Evolutionary conservation across 2,797 vertebrate genomes (phyloP), one percentile per base, ranked within the genome.

Genomic region (Crocodylus rhombifer): DNA sequence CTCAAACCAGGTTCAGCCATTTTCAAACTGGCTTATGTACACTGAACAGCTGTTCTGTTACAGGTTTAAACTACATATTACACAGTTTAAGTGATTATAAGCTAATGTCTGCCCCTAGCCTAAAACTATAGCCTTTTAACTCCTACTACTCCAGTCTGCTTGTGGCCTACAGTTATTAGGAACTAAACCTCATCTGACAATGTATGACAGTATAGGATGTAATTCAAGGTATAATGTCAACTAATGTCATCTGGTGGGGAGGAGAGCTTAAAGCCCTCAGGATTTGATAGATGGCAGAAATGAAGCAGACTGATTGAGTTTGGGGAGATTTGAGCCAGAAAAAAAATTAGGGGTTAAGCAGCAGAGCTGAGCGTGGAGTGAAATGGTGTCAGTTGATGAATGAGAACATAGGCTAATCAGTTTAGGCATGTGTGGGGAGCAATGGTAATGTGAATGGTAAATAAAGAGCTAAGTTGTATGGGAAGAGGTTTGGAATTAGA

Each of bases 371-470:
- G 20, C 33, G 16, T 30, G 30, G 30, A 4, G 64, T 67, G 64
- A 16, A 33, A 33, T 67, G 30, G n/a, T 30, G 65, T 14, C 69
- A n/a, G 12, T 4, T 88, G 28, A 14, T 64, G 28, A 80, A 62
- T 18, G 20, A 87, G 7, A 20, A 9, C 17, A 9, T 16, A 28
- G 4, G 28, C 11, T n/a, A 33, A 67, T 17, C 33, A 18, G 30
- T 30, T 30, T 13, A 73, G 17, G 30, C 15, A 69, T 56, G 42
- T 2, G 9, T 2, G 4, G 60, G 17, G 10, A 18, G 6, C 5
- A 5, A 69, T 13, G 10, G 1, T 0, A 14, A 14, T 33, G 17
- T 7, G 17, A n/a, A 18, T 84, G 5, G 13, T 4, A 7, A 57
- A 84, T n/a, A 5, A 25, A 42, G 55, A 83, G 25, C 7, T 73